Conservation (phyloP, 2,797 vertebrate genomes). For the Clarias laeviceps region DNA sequence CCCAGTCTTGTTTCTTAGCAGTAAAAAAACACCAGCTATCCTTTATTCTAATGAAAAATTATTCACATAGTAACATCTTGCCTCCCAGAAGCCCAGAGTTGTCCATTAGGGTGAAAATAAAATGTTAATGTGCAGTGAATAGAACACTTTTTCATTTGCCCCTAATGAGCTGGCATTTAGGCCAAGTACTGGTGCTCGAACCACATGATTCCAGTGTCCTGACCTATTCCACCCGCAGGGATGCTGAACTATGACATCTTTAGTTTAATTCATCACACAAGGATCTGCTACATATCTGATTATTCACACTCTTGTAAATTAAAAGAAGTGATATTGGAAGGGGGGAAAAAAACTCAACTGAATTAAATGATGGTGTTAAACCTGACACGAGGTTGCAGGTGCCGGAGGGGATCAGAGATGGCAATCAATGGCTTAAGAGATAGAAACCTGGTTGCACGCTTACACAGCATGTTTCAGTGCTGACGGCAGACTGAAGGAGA, state of each 20-base stretch:
- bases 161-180: slow-evolving; percentile 54
- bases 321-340: not conserved
- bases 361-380: not conserved
- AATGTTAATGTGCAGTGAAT: slow-evolving; percentile 44
- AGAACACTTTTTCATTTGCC: slow-evolving; percentile 39
- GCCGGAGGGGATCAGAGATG: not conserved
- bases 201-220: slow-evolving; percentile 43
- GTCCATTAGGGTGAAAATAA: slow-evolving; percentile 41
- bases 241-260: slow-evolving; percentile 16
- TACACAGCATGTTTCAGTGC: not conserved
- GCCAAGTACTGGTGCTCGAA: slow-evolving; percentile 27
- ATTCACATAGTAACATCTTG: slow-evolving; percentile 20
- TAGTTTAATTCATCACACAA: not conserved
- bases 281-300: slow-evolving; percentile 12
- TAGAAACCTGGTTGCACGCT: slow-evolving; percentile 7
- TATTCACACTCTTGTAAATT: not conserved
- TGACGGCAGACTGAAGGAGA: not conserved
- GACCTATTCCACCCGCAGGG: slow-evolving; percentile 33
- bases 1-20: slow-evolving; percentile 4
- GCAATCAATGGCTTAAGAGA: slow-evolving; percentile 3
- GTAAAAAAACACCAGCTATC: not conserved
- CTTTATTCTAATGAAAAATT: slow-evolving; percentile 35
- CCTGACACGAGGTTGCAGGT: not conserved
- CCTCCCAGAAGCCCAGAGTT: slow-evolving; percentile 10
- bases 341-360: not conserved